These are phyloP conservation scores for Gadopsis marmoratus DNA, from an alignment of 2,797 vertebrate species.

Conservation along the genomic window DNA sequence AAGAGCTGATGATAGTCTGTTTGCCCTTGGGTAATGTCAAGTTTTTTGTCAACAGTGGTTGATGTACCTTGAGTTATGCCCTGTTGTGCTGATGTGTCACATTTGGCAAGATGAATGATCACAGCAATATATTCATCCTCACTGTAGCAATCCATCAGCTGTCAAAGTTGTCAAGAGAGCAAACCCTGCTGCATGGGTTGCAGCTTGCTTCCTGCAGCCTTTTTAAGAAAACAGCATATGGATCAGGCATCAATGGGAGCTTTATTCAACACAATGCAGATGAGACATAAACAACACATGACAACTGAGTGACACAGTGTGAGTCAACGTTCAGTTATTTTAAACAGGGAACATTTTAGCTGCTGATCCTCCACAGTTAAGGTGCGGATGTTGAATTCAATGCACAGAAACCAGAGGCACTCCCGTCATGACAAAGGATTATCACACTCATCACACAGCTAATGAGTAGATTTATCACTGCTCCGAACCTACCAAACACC, in stretches of 20 bases:
- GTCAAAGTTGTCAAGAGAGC: constrained; percentile 56
- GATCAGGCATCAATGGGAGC: constrained; percentile 25
- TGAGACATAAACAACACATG: constrained; percentile 2
- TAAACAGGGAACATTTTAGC: constrained; percentile 1
- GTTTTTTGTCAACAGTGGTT: constrained; percentile 57
- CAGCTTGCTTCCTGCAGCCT: constrained; percentile 19
- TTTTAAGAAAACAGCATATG: constrained; percentile 10
- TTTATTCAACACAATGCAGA: constrained; percentile 25
- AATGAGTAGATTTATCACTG: constrained; percentile 1
- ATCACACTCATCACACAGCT: constrained; percentile 3
- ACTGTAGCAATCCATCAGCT: constrained; percentile 79
- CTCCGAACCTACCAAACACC: neutral
- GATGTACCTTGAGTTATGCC: constrained; percentile 78
- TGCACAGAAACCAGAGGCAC: neutral
- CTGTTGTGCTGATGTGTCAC: constrained; percentile 76
- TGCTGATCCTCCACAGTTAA: neutral
- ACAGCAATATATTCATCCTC: constrained; percentile 79
- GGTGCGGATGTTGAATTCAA: neutral
- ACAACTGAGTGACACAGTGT: constrained; percentile 14
- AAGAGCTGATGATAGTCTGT: constrained; percentile 29
- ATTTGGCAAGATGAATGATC: constrained; percentile 84
- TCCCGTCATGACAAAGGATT: constrained; percentile 19
- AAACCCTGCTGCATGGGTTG: constrained; percentile 31
- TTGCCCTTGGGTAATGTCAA: constrained; percentile 67
- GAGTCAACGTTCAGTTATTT: constrained; percentile 9